Evolutionary conservation across 2,888 invertebrate genomes (phyloP).

Genomic region (Syrphus vitripennis): DNA sequence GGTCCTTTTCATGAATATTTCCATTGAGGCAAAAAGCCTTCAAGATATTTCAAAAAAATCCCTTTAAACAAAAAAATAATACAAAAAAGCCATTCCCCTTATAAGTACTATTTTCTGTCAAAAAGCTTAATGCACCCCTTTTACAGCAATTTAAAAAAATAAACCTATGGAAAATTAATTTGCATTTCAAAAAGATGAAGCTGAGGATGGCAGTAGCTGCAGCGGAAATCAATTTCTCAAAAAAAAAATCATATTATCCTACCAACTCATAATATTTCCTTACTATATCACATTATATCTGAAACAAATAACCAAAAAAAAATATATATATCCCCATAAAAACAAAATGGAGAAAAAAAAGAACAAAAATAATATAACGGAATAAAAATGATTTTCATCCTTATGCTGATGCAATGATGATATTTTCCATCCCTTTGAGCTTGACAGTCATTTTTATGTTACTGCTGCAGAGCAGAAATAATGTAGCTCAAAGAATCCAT

Average conservation of each 20-base stretch:
- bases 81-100: too few species aligned
- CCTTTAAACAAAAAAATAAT: too few species aligned
- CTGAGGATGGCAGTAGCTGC: not conserved
- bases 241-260: not conserved
- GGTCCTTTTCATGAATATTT: too few species aligned
- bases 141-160: not conserved
- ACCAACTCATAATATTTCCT: constrained; percentile 10
- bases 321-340: not conserved
- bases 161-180: not conserved
- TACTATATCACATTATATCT: not conserved
- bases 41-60: too few species aligned
- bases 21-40: too few species aligned
- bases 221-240: constrained; percentile 3
- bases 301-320: not conserved
- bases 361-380: not conserved
- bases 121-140: not conserved
- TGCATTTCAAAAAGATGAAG: not conserved
- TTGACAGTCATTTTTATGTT: constrained; percentile 31
- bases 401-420: constrained; percentile 1
- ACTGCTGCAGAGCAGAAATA: constrained; percentile 3
- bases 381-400: constrained; percentile 18
- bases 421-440: constrained; percentile 39
- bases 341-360: not conserved
- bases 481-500: constrained; percentile 1
- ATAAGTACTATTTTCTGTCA: too few species aligned